Evolutionary conservation across 92 coral and sea anemone species (phyloP), one percentile per base, ranked within the genome.

Genomic region (Phenganax marumi): DNA sequence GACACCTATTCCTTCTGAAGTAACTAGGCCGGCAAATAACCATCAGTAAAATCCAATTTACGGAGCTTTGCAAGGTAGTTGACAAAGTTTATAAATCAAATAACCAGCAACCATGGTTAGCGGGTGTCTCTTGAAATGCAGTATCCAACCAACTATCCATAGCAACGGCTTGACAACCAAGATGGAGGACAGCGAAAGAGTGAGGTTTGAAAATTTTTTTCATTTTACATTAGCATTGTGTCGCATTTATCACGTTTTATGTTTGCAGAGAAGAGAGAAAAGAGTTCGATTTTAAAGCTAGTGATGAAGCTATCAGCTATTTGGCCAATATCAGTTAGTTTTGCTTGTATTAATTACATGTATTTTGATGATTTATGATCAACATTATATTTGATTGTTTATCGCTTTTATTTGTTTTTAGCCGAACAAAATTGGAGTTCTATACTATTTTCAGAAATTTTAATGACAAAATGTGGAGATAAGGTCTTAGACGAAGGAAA

Each of bases 301-400:
- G 80, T 68, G 88, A 88, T 12, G 85, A 91, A 84, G 97, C 97
- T 68, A 71, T 93, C 18, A 81, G 74, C 58, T 93, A 85, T 74
- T 92, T 93, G 17, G 70, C 91, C 43, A 89, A 69, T 66, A 70
- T 93, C 54, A 91, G 97, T 93, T 81, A 86, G 93, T 72, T n/a
- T 70, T 12, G 18, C 50, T n/a, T 9, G 22, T 63, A 18, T 63
- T 63, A 18, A 18, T 63, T 63, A 18, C 70, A 48, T 39, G 12
- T 8, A 5, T 3, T 46, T 39, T 68, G 8, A 19, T 26, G 51
- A 68, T 12, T 68, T 1, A 25, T 19, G 7, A 25, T 13, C 51
- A 69, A 3, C 7, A 49, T 16, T 2, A 17, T 21, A 18, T n/a
- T 43, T 17, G 26, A 19, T 55, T 24, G 3, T 77, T 8, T 12